Evolutionary conservation across 92 coral and sea anemone species (phyloP), one percentile per base, ranked within the genome.

Genomic region (Porites rus): DNA sequence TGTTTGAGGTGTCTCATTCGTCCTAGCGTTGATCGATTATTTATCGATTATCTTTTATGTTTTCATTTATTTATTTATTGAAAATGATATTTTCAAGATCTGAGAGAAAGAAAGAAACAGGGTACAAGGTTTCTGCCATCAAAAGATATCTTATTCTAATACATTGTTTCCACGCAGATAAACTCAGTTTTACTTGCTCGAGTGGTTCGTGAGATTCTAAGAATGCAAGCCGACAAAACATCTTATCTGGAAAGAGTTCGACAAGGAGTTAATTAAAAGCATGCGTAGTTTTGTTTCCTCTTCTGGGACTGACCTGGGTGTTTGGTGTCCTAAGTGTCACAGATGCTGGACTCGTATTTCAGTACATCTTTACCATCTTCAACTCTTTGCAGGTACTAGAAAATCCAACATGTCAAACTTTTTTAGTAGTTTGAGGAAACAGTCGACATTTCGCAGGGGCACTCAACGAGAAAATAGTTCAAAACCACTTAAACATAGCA

Each of bases 241-340:
- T 77, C 81, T 7, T 56, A 77, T 18, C 5, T 59, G 25, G 61
- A 56, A 8, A 56, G 14, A 56, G 61, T 0, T 10, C 61, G 61
- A 56, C 61, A 56, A 56, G 61, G 61, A 20, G 65, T 84, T 24
- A n/a, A n/a, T n/a, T n/a, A n/a, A 92, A 92, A 43, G 95, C 95
- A 3, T 84, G 90, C 54, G 77, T 76, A 7, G 93, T 93, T 3
- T 68, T 93, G 91, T 93, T 93, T 65, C 96, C 96, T 21, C 80
- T 93, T 13, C 91, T 93, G 63, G 96, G 96, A 5, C 56, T 90
- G 69, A 91, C 94, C 8, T 93, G 96, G 96, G 73, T 93, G 81
- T 91, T 93, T 65, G 89, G 94, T 51, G 72, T 93, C 0, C 82
- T 93, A 65, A 79, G 86, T 13, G 92, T 93, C 69, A 84, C 92